phyloP scores from a whole-genome alignment of 2,888 invertebrate species.

The Drosophila paucipuncta region DNA sequence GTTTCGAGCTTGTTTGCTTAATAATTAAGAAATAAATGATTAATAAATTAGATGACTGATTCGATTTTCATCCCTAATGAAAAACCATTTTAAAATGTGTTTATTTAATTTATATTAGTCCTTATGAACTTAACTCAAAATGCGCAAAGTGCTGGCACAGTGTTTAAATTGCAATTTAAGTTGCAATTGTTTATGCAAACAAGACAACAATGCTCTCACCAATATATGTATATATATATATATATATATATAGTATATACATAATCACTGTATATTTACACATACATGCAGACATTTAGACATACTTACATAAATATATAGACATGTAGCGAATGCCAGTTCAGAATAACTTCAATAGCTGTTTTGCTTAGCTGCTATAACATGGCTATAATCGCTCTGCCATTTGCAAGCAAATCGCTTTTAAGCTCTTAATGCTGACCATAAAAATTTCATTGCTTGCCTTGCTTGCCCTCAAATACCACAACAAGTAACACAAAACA shows the following conservation, averaged over 20 bases:
- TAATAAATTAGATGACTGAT: constrained; percentile 14
- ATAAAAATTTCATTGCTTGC: constrained; percentile 29
- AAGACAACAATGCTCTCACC: neutral
- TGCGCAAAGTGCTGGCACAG: constrained; percentile 5
- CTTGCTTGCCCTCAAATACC: constrained; percentile 14
- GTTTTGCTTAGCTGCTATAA: constrained; percentile 39
- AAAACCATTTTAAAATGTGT: constrained; percentile 10
- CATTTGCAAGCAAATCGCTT: constrained; percentile 61
- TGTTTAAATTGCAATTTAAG: constrained; percentile 26
- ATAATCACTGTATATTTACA: neutral
- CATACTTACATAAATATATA: neutral
- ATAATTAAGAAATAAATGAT: constrained; percentile 1
- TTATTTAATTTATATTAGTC: constrained; percentile 22
- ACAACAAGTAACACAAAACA: constrained; percentile 1
- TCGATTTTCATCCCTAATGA: neutral
- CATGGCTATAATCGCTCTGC: constrained; percentile 55
- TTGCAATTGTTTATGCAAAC: constrained; percentile 26
- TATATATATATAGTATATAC: neutral
- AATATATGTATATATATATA: neutral
- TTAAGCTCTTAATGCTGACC: constrained; percentile 61
- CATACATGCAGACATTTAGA: neutral
- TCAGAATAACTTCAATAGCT: constrained; percentile 34
- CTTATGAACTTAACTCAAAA: constrained; percentile 9
- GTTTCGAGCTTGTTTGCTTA: neutral
- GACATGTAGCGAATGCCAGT: constrained; percentile 19